phyloP scores from a whole-genome alignment of 2,797 vertebrate species.

The Streptopelia turtur region DNA sequence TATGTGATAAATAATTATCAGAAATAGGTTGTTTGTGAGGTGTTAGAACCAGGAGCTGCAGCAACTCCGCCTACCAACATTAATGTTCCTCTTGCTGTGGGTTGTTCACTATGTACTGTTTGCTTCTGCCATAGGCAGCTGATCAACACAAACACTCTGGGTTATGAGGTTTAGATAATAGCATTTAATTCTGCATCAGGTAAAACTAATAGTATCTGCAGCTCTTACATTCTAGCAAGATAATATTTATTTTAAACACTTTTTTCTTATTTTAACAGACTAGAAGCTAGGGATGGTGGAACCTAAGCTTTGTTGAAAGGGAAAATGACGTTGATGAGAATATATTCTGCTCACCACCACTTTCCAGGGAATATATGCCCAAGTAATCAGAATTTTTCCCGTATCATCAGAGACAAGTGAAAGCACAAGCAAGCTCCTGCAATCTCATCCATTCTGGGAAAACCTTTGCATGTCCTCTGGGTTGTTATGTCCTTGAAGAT shows the following conservation, averaged over 20 bases:
- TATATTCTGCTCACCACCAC: background rate
- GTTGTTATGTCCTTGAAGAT: background rate
- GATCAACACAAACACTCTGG: background rate
- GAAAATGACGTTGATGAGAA: background rate
- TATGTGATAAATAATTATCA: background rate
- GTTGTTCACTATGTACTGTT: background rate
- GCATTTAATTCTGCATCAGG: background rate
- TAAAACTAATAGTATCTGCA: background rate
- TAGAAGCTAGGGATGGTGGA: background rate
- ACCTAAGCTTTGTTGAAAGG: background rate
- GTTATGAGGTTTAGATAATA: background rate
- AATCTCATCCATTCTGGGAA: background rate
- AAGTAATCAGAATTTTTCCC: constrained; percentile 1
- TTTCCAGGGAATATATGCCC: background rate
- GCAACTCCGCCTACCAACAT: background rate
- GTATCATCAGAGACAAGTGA: background rate
- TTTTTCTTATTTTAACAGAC: background rate
- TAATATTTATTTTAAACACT: background rate
- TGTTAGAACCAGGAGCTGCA: background rate
- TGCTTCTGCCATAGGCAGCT: background rate
- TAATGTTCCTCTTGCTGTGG: background rate
- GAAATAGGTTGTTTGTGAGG: background rate
- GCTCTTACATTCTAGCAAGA: background rate
- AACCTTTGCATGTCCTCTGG: background rate
- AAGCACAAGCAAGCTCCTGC: background rate